phyloP scores from a whole-genome alignment of 1,140 invertebrate genomes.

The Muscidifurax raptorellus region DNA sequence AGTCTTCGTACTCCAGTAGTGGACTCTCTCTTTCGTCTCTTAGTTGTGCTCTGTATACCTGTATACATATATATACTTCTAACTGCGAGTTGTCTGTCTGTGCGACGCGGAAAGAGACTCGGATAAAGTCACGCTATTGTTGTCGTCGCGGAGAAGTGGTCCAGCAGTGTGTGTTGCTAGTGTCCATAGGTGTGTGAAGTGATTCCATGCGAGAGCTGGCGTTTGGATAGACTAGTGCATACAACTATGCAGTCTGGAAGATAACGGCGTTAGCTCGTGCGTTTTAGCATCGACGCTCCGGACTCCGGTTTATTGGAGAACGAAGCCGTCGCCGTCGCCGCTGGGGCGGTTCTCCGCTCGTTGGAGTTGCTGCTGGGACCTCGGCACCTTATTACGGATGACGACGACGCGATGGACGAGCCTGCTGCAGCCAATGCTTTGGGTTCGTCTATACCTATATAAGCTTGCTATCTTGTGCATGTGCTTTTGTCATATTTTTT shows the following conservation, averaged over 20 bases:
- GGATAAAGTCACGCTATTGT: neutral
- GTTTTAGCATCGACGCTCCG: neutral
- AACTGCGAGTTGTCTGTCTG: neutral
- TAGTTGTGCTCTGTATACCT: neutral
- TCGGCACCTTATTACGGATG: slow-evolving; percentile 34
- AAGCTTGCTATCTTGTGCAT: neutral
- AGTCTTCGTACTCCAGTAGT: neutral
- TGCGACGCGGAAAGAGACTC: neutral
- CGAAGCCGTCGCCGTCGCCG: neutral
- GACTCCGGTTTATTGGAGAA: neutral
- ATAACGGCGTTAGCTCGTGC: neutral
- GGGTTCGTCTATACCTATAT: neutral
- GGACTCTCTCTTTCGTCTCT: neutral
- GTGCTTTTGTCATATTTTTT: too few species aligned
- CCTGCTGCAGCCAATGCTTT: slow-evolving; percentile 32
- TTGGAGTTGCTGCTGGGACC: neutral
- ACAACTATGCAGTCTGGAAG: neutral
- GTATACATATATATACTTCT: neutral
- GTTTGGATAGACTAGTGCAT: neutral
- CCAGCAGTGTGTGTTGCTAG: neutral
- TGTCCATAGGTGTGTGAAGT: too few species aligned
- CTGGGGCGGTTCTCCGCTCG: slow-evolving; percentile 8
- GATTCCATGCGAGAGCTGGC: neutral
- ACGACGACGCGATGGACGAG: slow-evolving; percentile 44
- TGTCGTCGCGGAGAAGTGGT: neutral